Base-by-base conservation (phyloP, 2,888 invertebrate species). In the Eledone cirrhosa region DNA sequence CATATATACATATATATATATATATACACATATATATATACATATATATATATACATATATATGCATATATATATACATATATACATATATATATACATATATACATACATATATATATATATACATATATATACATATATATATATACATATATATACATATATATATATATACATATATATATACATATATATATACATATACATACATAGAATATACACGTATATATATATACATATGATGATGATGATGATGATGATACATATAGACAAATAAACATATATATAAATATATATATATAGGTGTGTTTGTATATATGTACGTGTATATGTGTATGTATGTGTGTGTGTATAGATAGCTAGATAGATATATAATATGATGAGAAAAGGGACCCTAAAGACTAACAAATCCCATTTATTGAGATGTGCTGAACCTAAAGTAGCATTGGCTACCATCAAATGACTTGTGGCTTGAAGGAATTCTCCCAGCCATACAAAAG, bases 51-150 rank as follows among this genome's bases (percentile, higher is more conserved):
- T 53, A 53, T 22, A 53, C 22, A 53, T 53, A 53, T 53, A 53
- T 53, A 53, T 53, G 19, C 53, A 53, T 53, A 53, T 53, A 53
- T 53, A 53, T 53, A 53, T 53, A 53, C 53, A 53, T 53, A 53
- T 53, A 53, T 53, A 53, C 53, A 53, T 53, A 53, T 53, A 53
- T 53, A 53, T 53, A 53, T 53, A 53, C 53, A 53, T 53, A 53
- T 53, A 53, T 53, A 53, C 22, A 53, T 53, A 53, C 22, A 53
- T 53, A 53, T 53, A 53, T 53, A 53, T 22, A 53, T 53, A 53
- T 53, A 53, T 53, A 53, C 22, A 53, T 53, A 53, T 53, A 53
- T 53, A 53, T 53, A 53, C 53, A 53, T 53, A 53, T 53, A 53
- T 53, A 53, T 53, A 53, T 53, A 53, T 53, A 53, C 53, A 53